phyloP scores from a whole-genome alignment of 2,797 vertebrate species.

The Crax fasciolata region DNA sequence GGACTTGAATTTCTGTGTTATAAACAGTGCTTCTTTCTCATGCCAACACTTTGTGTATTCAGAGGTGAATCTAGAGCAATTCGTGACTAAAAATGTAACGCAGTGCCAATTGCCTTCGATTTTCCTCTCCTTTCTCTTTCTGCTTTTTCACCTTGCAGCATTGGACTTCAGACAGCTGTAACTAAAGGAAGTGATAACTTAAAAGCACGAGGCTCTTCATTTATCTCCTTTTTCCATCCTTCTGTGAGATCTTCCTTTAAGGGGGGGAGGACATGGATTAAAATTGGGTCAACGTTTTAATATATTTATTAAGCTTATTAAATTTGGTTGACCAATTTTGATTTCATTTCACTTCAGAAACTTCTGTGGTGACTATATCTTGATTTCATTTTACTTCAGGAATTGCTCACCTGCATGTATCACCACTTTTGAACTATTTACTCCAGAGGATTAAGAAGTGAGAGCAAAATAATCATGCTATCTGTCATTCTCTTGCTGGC shows the following conservation, averaged over 20 bases:
- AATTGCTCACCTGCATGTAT: not conserved
- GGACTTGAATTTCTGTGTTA: slow-evolving; percentile 61
- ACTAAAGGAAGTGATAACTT: not conserved
- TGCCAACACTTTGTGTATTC: slow-evolving; percentile 64
- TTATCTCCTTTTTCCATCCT: not conserved
- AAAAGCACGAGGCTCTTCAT: not conserved
- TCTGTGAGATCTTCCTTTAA: not conserved
- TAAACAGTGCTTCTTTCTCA: slow-evolving; percentile 57
- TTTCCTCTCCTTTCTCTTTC: slow-evolving; percentile 30
- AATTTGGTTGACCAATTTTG: not conserved
- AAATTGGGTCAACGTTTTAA: not conserved
- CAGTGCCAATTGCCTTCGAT: slow-evolving; percentile 33
- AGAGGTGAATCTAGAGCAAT: slow-evolving; percentile 58
- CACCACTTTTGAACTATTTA: not conserved
- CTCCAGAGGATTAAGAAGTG: not conserved
- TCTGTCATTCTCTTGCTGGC: not conserved
- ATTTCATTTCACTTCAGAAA: slow-evolving; percentile 19
- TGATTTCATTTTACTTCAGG: slow-evolving; percentile 19
- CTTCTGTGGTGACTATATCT: not conserved
- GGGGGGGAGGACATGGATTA: not conserved
- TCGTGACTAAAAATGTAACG: slow-evolving; percentile 43
- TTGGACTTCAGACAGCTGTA: not conserved
- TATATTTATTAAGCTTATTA: not conserved
- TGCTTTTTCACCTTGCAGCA: slow-evolving; percentile 30
- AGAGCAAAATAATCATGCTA: not conserved